Evolutionary conservation across 2,797 vertebrate genomes (phyloP), one percentile per base, ranked within the genome.

Genomic region (Neopelma chrysocephalum): DNA sequence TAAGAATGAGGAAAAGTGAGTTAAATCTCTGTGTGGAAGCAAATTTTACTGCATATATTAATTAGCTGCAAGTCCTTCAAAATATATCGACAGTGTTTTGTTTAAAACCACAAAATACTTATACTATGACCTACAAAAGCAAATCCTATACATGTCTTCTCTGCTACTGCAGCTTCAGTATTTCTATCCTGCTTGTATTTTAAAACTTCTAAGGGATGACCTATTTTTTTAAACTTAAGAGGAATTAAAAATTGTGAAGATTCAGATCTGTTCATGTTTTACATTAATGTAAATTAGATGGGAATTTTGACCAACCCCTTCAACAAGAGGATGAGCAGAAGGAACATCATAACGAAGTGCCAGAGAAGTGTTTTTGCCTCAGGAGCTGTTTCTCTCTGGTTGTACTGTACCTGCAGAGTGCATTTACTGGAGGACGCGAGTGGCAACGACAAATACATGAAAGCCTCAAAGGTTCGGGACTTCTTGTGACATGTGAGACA

Each of bases 391-490:
- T 20, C 36, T 20, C 25, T 20, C 42, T 10, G 3, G 50, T 1
- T 32, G 5, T 77, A 34, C 76, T 95, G 10, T 94, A 99, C 99
- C 99, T 99, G 99, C 89, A 99, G 98, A 11, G 99, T 98, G 87
- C 99, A 99, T 98, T 99, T 99, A 98, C 98, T 99, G 87, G 98
- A 98, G 83, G 99, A 99, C 22, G 99, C 99, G 47, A 99, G 98
- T 1, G 99, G 99, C 57, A 99, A 96, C 0, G 99, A 99, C 95
- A 99, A 97, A 93, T 99, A 99, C 99, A 99, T 99, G 90, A 99
- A 99, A 69, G 99, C 99, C 98, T 99, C 99, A 75, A 99, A 99
- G 22, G 99, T 99, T 84, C 99, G 97, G 9, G 99, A 99, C 96
- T 98, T 99, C 97, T 98, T 98, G 93, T 99, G 98, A 95, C 99